Conservation (phyloP, 2,113 vertebrate species). For the Monarcha castaneiventris region DNA sequence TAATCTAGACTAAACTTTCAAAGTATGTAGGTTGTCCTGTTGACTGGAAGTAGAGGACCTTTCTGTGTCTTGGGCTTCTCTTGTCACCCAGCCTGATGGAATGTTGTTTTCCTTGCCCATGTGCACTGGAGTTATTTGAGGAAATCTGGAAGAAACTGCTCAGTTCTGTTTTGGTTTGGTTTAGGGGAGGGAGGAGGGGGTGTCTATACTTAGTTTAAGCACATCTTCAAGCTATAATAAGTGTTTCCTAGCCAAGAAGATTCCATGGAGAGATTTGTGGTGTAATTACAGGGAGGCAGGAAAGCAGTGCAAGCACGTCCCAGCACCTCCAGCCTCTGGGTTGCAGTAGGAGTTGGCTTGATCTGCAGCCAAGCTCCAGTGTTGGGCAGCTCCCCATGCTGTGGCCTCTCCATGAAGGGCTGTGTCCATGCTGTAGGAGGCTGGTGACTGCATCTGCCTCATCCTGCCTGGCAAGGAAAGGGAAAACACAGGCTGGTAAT, state of each 20-base stretch:
- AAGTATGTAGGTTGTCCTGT: neutral
- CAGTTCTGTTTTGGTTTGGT: neutral
- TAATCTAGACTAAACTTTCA: neutral
- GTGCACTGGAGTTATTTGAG: neutral
- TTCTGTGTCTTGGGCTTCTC: neutral
- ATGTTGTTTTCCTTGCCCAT: neutral
- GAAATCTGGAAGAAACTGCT: neutral
- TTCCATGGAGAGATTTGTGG: neutral
- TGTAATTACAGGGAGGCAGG: neutral
- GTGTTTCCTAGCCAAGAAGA: neutral
- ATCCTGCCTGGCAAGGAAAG: neutral
- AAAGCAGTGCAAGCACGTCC: neutral
- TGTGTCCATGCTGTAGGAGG: neutral
- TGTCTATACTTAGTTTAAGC: slow-evolving; percentile 20
- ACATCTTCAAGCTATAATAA: slow-evolving; percentile 1
- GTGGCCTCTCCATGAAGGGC: neutral
- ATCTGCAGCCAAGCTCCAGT: neutral
- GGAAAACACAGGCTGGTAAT: neutral
- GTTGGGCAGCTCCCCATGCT: neutral
- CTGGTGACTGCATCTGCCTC: neutral
- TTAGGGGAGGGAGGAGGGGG: neutral
- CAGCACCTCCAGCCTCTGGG: neutral
- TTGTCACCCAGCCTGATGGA: neutral
- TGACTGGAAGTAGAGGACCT: neutral
- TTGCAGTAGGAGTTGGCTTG: neutral